A percentile compares a stretch with the other conserved stretches of the same genome.
phyloP scores from a whole-genome alignment of 2,113 vertebrate genomes.

The Alectura lathami region DNA sequence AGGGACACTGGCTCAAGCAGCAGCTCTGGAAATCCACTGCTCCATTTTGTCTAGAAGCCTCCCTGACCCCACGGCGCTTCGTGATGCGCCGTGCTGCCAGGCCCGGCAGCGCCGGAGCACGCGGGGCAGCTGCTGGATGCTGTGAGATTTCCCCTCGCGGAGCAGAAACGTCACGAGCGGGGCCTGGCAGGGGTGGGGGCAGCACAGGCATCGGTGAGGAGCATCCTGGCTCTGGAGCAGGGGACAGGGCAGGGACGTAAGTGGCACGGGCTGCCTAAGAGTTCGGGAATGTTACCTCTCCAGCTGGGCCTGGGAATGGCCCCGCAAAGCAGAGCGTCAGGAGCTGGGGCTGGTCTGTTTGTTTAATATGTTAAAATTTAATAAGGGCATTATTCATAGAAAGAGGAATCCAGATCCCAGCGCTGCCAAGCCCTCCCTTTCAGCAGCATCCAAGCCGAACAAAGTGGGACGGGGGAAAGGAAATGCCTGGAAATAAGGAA shows the following conservation, averaged over 20 bases:
- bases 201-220: not conserved
- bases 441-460: slow-evolving; percentile 68
- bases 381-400: slow-evolving; percentile 70
- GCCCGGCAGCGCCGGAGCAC: not conserved
- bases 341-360: slow-evolving; percentile 37
- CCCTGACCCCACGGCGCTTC: not conserved
- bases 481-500: slow-evolving; percentile 65
- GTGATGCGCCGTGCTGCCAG: accelerated
- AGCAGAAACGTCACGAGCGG: accelerated
- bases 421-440: slow-evolving; percentile 65
- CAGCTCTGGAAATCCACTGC: not conserved
- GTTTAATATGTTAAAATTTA: slow-evolving; percentile 59
- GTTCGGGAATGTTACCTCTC: slow-evolving; percentile 59
- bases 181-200: not conserved
- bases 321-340: not conserved
- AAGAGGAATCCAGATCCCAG: slow-evolving; percentile 60
- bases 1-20: not conserved
- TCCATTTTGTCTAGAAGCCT: slow-evolving; percentile 30
- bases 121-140: not conserved
- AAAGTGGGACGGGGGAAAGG: slow-evolving; percentile 61
- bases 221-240: not conserved
- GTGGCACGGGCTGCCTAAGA: slow-evolving; percentile 13
- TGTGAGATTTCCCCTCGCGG: accelerated
- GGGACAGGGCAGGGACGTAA: not conserved
- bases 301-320: slow-evolving; percentile 50